A percentile compares a stretch with the other conserved stretches of the same genome.
Evolutionary conservation across 2,113 vertebrate species (phyloP).

Genomic region (Dromaius novaehollandiae): DNA sequence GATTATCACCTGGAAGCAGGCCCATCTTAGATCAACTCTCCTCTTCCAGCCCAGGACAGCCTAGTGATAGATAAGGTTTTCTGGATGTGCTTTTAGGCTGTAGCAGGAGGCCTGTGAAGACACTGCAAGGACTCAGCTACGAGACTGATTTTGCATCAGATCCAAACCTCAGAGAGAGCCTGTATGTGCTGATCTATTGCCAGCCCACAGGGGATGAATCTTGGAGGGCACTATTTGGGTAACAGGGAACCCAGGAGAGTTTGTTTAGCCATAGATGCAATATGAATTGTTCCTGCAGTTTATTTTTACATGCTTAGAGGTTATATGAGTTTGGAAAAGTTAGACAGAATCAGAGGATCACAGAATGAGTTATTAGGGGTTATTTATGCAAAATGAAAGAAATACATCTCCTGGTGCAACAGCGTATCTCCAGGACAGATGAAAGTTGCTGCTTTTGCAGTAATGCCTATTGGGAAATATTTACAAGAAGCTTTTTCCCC

Average conservation of each 20-base stretch:
- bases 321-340: not conserved
- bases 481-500: not conserved
- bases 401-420: not conserved
- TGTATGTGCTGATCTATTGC: not conserved
- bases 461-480: not conserved
- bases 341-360: not conserved
- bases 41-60: not conserved
- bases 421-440: not conserved
- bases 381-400: constrained; percentile 9
- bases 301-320: constrained; percentile 20
- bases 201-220: constrained; percentile 16
- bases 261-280: constrained; percentile 14
- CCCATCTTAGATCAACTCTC: constrained; percentile 1
- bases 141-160: not conserved
- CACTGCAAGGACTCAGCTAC: not conserved
- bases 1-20: constrained; percentile 24
- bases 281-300: constrained; percentile 32
- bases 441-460: not conserved
- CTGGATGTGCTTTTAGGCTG: not conserved
- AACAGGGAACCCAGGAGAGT: not conserved
- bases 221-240: not conserved
- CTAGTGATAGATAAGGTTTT: not conserved
- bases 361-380: not conserved
- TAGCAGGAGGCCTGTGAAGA: not conserved
- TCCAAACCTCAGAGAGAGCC: not conserved